Base-by-base conservation (phyloP, 2,797 vertebrate species). In the Oceanodroma leucorhoa region DNA sequence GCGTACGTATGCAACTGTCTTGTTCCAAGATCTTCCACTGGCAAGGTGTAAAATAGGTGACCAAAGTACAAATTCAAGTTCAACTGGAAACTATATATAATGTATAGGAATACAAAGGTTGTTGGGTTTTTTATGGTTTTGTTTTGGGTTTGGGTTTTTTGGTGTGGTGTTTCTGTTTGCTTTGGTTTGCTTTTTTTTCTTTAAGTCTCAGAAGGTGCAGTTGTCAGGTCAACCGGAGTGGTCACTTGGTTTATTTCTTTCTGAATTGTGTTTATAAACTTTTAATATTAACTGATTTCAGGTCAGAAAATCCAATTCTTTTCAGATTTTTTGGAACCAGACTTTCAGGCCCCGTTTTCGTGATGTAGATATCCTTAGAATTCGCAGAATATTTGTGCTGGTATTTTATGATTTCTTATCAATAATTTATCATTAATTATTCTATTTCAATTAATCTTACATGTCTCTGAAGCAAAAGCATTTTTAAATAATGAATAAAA, bases 361-460 rank as follows among this genome's bases (percentile, higher is more conserved):
- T 22, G 10, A 50, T 57, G 16, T 57, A 36, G 34, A 9, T 77
- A 36, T 54, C 32, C 36, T 40, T 72, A 77, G 36, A 65, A 77
- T 93, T 87, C 0, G 0, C n/a, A 34, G 18, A 62, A 45, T 54
- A 61, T 92, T 95, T 88, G 5, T 17, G 30, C 16, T 9, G 2
- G 19, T 77, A 51, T 85, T 83, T 83, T 84, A 57, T 40, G 22
- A 62, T 89, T 94, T 91, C 19, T 30, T 94, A 76, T 73, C 48
- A 94, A 46, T 64, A 87, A 53, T 90, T 91, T 72, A 81, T 71
- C 58, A 43, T 51, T 78, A 84, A 77, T 85, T 87, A 76, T 92
- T 95, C 34, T 40, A 36, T 90, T 87, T 73, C n/a, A 83, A 43
- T 93, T 91, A 75, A 73, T 89, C 86, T 61, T 77, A 29, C 36